Conservation (phyloP, 1,140 invertebrate genomes). For the Ylistrum balloti region DNA sequence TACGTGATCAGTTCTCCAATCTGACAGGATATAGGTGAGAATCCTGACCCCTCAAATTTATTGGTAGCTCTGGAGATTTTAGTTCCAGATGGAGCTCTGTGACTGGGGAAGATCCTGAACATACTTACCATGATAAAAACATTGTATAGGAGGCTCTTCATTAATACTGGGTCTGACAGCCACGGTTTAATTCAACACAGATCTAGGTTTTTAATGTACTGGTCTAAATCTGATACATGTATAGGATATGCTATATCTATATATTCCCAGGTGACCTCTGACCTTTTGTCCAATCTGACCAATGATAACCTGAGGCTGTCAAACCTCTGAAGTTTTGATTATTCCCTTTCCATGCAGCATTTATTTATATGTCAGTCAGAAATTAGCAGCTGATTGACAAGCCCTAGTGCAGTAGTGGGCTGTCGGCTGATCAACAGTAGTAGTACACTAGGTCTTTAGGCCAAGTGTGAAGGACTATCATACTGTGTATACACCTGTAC, state of each 20-base stretch:
- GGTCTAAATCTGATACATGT: constrained; percentile 33
- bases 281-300: constrained; percentile 26
- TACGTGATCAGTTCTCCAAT: neutral
- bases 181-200: constrained; percentile 28
- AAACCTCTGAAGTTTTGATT: constrained; percentile 19
- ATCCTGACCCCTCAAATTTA: constrained; percentile 26
- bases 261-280: neutral
- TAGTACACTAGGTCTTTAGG: constrained; percentile 24
- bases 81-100: neutral
- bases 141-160: neutral
- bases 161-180: neutral
- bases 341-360: neutral
- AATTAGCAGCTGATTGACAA: constrained; percentile 34
- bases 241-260: neutral
- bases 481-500: constrained; percentile 4
- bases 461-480: constrained; percentile 13
- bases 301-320: neutral
- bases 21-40: neutral
- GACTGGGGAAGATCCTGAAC: neutral
- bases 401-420: neutral
- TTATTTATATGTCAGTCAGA: neutral
- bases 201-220: constrained; percentile 31
- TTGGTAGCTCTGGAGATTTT: neutral
- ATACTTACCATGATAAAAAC: constrained; percentile 21
- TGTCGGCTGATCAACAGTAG: neutral